These are phyloP conservation scores for Heliconius cydno DNA, from an alignment of 2,888 invertebrate genomes.

Conservation along the genomic window DNA sequence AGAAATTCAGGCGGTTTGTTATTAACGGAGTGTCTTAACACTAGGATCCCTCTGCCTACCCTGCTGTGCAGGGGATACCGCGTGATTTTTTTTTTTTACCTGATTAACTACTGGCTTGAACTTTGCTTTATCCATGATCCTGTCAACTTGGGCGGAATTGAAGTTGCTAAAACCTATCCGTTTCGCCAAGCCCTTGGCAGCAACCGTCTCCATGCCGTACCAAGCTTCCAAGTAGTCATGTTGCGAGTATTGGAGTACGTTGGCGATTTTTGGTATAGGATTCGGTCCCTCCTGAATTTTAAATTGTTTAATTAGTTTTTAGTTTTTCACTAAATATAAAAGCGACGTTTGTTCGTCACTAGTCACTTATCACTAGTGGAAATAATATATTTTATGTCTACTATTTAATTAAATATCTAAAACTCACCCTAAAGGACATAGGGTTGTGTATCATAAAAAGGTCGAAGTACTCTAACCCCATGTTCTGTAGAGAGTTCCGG, in stretches of 20 bases:
- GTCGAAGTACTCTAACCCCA: conserved; percentile 90
- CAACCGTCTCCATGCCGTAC: conserved; percentile 90
- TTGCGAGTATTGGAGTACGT: conserved; percentile 68
- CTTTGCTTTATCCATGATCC: conserved; percentile 85
- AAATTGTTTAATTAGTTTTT: no score
- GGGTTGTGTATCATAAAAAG: conserved; percentile 93
- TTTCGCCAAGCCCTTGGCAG: conserved; percentile 86
- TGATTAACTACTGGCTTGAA: conserved; percentile 88
- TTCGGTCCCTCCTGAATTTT: conserved; percentile 74
- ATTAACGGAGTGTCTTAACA: no score
- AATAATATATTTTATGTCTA: no score
- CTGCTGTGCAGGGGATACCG: no score
- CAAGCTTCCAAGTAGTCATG: conserved; percentile 90
- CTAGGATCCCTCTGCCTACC: no score
- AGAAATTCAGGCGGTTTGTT: no score
- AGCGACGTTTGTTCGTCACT: no score
- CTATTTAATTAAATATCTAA: no score
- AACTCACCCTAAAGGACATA: conserved; percentile 84
- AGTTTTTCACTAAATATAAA: no score
- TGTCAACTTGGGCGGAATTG: conserved; percentile 89
- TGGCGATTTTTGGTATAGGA: conserved; percentile 84
- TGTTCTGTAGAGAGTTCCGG: conserved; percentile 79
- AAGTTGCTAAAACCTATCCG: conserved; percentile 93
- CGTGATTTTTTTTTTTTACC: conserved; percentile 54
- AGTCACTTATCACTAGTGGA: no score